phyloP scores from a whole-genome alignment of 1,140 invertebrate species.

The Hesperophylax magnus region DNA sequence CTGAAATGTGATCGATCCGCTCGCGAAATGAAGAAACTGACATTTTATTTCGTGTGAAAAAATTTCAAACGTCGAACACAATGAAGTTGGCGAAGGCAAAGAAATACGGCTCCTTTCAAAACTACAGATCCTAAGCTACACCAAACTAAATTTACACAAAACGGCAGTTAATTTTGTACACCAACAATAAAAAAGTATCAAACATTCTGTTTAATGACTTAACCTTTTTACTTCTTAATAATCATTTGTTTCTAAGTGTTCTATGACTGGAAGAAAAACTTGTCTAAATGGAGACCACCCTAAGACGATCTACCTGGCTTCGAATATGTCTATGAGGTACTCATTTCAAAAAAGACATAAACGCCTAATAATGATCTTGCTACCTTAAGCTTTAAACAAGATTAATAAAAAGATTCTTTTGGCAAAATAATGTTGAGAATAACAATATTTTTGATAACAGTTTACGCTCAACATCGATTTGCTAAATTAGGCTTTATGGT shows the following conservation, averaged over 20 bases:
- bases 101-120: conserved; percentile 21
- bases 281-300: background rate
- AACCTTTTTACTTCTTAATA: too few relatives aligned
- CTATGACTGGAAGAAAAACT: background rate
- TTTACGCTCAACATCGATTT: background rate
- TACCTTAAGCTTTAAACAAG: too few relatives aligned
- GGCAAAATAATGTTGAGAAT: background rate
- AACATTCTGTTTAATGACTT: too few relatives aligned
- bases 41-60: conserved; percentile 5
- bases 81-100: conserved; percentile 38
- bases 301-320: conserved; percentile 43
- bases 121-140: conserved; percentile 20
- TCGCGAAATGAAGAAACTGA: background rate
- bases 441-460: background rate
- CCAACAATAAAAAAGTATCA: too few relatives aligned
- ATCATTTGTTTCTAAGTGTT: background rate
- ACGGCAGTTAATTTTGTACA: background rate
- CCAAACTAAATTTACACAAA: background rate
- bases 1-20: too few relatives aligned
- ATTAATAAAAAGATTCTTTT: background rate
- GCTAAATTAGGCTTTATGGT: conserved; percentile 16
- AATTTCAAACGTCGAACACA: conserved; percentile 35
- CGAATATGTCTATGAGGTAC: conserved; percentile 23
- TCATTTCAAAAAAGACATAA: conserved; percentile 27
- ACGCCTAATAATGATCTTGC: background rate